These are phyloP conservation scores for Sepiola atlantica DNA, from an alignment of 2,888 invertebrate species.

Conservation along the genomic window DNA sequence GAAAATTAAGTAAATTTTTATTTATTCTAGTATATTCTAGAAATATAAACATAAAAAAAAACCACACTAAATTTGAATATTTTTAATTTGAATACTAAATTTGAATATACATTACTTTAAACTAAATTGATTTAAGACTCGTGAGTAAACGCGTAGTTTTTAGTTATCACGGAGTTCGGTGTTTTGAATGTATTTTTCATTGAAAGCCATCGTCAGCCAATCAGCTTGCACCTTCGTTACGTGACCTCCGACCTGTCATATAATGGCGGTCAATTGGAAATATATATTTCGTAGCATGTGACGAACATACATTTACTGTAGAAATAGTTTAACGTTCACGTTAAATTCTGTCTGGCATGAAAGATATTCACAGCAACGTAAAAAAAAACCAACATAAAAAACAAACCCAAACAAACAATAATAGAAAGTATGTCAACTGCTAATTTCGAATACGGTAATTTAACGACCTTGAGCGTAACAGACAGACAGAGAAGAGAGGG, in stretches of 20 bases:
- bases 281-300: background rate
- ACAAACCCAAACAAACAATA: background rate
- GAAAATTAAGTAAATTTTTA: too few relatives aligned
- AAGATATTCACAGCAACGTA: background rate
- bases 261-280: constrained; percentile 1
- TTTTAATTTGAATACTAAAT: too few relatives aligned
- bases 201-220: background rate
- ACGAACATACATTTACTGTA: background rate
- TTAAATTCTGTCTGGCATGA: background rate
- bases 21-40: too few relatives aligned
- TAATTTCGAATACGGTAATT: background rate
- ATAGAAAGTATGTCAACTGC: background rate
- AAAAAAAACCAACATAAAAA: too few relatives aligned
- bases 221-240: background rate
- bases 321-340: background rate
- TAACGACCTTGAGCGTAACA: background rate
- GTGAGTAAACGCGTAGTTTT: too few relatives aligned
- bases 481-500: background rate
- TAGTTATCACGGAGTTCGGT: too few relatives aligned
- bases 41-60: too few relatives aligned
- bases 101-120: too few relatives aligned
- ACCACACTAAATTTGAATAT: too few relatives aligned
- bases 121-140: too few relatives aligned
- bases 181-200: too few relatives aligned
- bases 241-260: constrained; percentile 12